Conservation (phyloP, 2,888 invertebrate genomes). For the Aplocera efformata region DNA sequence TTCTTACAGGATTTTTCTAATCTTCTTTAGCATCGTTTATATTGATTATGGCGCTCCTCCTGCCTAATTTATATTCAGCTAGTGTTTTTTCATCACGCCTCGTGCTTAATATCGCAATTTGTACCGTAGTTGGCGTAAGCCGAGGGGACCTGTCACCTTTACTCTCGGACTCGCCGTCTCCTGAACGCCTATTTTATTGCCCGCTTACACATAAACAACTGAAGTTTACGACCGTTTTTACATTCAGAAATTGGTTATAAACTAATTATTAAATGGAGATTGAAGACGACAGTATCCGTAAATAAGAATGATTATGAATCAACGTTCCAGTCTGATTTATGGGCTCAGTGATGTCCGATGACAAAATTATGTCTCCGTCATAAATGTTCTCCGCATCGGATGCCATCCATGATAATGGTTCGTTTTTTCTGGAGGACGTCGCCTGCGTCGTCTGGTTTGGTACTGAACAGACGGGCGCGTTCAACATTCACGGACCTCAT, state of each 20-base stretch:
- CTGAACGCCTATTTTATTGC: slow-evolving; percentile 64
- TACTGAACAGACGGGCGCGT: slow-evolving; percentile 7
- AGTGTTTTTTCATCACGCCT: slow-evolving; percentile 81
- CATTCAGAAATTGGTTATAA: slow-evolving; percentile 54
- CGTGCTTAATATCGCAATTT: slow-evolving; percentile 80
- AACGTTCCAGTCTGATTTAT: slow-evolving; percentile 44
- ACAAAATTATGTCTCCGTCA: slow-evolving; percentile 58
- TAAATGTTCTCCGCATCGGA: slow-evolving; percentile 51
- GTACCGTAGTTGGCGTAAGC: slow-evolving; percentile 77
- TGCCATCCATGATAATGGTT: slow-evolving; percentile 53
- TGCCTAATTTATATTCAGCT: slow-evolving; percentile 80
- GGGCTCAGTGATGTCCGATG: slow-evolving; percentile 45
- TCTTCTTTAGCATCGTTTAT: slow-evolving; percentile 80
- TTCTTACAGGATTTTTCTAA: slow-evolving; percentile 79
- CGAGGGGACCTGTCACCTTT: slow-evolving; percentile 74
- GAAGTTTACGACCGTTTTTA: slow-evolving; percentile 56
- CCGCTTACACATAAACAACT: slow-evolving; percentile 63
- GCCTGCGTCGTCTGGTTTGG: slow-evolving; percentile 31
- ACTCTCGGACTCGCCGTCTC: slow-evolving; percentile 59
- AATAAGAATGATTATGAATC: slow-evolving; percentile 50
- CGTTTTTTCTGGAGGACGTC: slow-evolving; percentile 47
- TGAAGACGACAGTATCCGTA: slow-evolving; percentile 37
- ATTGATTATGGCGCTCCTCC: slow-evolving; percentile 79
- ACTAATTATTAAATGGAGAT: slow-evolving; percentile 57
- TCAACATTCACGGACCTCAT: slow-evolving; percentile 14